Evolutionary conservation across 2,113 vertebrate species (phyloP), one percentile per base, ranked within the genome.

Genomic region (Chamaetylas fuelleborni): DNA sequence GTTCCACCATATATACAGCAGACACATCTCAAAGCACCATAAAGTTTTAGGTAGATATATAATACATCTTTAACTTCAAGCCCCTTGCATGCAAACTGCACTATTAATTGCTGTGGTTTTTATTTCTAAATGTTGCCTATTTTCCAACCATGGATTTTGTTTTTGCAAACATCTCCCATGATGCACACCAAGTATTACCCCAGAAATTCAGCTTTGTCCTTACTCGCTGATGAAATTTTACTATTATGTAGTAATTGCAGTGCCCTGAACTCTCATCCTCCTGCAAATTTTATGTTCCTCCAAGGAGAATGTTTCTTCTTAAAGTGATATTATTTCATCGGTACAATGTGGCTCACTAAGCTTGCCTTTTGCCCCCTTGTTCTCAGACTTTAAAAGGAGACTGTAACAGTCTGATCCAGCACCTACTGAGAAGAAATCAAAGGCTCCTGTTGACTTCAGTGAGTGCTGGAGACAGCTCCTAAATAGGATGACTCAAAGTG

Each of bases 361-460:
- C 60, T 90, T 94, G 72, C 82, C 80, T 95, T 92, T 93, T 88
- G 65, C 69, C 64, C 71, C 47, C 64, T 81, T 86, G 76, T 90
- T 95, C 86, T 84, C 88, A 88, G 56, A 81, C 57, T 93, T 94
- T 86, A 60, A 96, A 92, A 94, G 28, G 25, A 86, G 42, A 29
- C 67, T 67, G 19, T 8, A 94, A 56, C 90, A 90, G 47, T 88
- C 87, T 81, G 92, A 94, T 92, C 76, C 47, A 86, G 57, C 60
- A 64, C 72, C 93, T 74, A 88, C 88, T 61, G 88, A 89, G 86
- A 84, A 67, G 92, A 95, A 94, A 96, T 96, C 96, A 95, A 95
- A 95, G 89, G 48, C 77, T 95, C 57, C 84, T 89, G 69, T 94
- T 94, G 90, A 93, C 93, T 97, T 84, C 92, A 88, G 53, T 90